phyloP scores from a whole-genome alignment of 2,888 invertebrate species.

The Apamea anceps region DNA sequence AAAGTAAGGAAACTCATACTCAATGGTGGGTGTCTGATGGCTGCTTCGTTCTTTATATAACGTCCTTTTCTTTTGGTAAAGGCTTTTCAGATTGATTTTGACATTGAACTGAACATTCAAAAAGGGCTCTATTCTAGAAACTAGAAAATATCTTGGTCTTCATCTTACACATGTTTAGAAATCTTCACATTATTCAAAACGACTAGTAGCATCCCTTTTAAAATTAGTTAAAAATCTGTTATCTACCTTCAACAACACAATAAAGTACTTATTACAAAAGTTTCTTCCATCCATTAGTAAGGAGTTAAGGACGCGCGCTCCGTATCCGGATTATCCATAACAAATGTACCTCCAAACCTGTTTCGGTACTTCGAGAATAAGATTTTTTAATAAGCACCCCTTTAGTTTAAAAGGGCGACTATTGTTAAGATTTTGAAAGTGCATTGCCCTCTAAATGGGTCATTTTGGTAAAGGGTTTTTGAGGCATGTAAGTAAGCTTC shows the following conservation, averaged over 20 bases:
- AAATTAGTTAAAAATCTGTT: conserved; percentile 17
- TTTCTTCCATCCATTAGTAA: conserved; percentile 40
- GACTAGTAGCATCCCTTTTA: not conserved
- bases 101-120: not conserved
- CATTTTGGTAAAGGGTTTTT: conserved; percentile 66
- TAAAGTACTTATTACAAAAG: conserved; percentile 19
- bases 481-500: conserved; percentile 13
- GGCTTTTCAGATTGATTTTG: not conserved
- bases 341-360: conserved; percentile 68
- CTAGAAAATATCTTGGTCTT: not conserved
- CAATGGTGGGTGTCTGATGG: not conserved
- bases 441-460: conserved; percentile 77
- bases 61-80: not conserved
- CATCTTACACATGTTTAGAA: not conserved
- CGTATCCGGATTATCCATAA: conserved; percentile 56
- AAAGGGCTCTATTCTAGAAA: not conserved
- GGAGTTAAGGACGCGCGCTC: conserved; percentile 41
- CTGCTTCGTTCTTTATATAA: not conserved
- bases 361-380: conserved; percentile 61
- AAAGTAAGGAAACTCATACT: not conserved
- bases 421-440: conserved; percentile 74
- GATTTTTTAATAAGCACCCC: conserved; percentile 65
- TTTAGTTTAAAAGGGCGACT: conserved; percentile 67
- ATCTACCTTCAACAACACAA: conserved; percentile 27
- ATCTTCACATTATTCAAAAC: not conserved